Evolutionary conservation across 2,797 vertebrate genomes (phyloP).

Genomic region (Galaxias olidus): DNA sequence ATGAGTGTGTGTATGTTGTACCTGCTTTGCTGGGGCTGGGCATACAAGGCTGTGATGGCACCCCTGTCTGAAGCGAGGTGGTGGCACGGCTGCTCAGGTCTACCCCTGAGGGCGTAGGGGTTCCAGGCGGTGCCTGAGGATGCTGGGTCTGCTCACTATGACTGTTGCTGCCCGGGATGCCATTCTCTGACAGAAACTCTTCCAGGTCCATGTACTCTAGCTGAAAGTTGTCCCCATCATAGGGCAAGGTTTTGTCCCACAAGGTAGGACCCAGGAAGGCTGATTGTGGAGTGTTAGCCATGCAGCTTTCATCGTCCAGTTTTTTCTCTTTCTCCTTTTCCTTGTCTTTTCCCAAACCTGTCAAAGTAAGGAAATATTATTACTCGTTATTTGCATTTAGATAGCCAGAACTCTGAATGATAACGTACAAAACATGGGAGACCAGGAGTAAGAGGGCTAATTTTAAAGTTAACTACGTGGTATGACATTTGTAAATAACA

Average conservation of each 20-base stretch:
- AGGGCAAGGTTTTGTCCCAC: slow-evolving; percentile 98
- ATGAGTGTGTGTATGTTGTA: slow-evolving; percentile 55
- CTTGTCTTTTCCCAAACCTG: slow-evolving; percentile 86
- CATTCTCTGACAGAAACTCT: slow-evolving; percentile 97
- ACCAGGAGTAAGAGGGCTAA: no score
- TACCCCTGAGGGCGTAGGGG: slow-evolving; percentile 80
- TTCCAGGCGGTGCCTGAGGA: slow-evolving; percentile 56
- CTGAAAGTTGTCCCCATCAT: slow-evolving; percentile 95
- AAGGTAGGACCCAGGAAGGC: slow-evolving; percentile 96
- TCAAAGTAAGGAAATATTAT: no score
- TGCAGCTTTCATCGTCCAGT: slow-evolving; percentile 86
- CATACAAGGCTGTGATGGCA: slow-evolving; percentile 84
- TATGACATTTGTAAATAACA: no score
- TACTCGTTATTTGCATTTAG: no score
- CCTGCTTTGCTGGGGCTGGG: slow-evolving; percentile 88
- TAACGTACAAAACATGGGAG: no score
- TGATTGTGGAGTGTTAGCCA: slow-evolving; percentile 83
- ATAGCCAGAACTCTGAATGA: no score
- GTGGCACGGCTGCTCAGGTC: slow-evolving; percentile 90
- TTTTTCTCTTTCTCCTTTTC: slow-evolving; percentile 93
- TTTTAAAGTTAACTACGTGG: no score
- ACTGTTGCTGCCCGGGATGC: slow-evolving; percentile 89
- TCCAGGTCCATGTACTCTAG: slow-evolving; percentile 99
- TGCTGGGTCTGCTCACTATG: slow-evolving; percentile 81
- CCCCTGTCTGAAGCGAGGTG: slow-evolving; percentile 80